phyloP scores from a whole-genome alignment of 2,888 invertebrate genomes.

The Conops quadrifasciatus region DNA sequence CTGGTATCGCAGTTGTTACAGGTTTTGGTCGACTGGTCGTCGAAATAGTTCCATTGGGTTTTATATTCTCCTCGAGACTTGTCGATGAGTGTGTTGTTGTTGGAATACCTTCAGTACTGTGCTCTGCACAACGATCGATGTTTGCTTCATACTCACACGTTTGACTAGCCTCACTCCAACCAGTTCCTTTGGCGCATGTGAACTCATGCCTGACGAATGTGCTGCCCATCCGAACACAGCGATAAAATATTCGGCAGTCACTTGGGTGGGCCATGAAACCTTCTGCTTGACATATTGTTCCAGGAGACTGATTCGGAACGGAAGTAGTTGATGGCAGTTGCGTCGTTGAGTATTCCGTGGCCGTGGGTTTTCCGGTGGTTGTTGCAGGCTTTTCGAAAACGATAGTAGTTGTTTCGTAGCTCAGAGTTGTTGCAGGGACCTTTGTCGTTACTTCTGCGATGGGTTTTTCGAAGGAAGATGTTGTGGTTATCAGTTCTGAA shows the following conservation, averaged over 20 bases:
- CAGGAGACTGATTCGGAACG: conserved; percentile 53
- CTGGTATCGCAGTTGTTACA: conserved; percentile 28
- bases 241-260: conserved; percentile 74
- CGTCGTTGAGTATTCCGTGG: conserved; percentile 36
- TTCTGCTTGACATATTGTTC: conserved; percentile 60
- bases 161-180: conserved; percentile 69
- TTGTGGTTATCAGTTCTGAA: conserved; percentile 38
- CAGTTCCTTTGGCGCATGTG: conserved; percentile 73
- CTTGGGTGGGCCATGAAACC: conserved; percentile 65
- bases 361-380: conserved; percentile 34
- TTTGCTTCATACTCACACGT: conserved; percentile 44
- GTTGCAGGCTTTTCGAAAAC: conserved; percentile 24
- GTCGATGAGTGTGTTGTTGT: conserved; percentile 33
- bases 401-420: conserved; percentile 27
- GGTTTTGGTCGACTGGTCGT: conserved; percentile 35
- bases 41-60: conserved; percentile 14
- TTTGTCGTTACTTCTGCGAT: background rate
- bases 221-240: conserved; percentile 72
- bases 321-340: conserved; percentile 39
- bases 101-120: conserved; percentile 28
- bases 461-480: background rate
- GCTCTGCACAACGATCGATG: conserved; percentile 53
- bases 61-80: background rate
- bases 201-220: conserved; percentile 67
- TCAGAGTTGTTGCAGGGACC: background rate